Base-by-base conservation (phyloP, 2,888 invertebrate genomes). In the Tortricodes alternella region DNA sequence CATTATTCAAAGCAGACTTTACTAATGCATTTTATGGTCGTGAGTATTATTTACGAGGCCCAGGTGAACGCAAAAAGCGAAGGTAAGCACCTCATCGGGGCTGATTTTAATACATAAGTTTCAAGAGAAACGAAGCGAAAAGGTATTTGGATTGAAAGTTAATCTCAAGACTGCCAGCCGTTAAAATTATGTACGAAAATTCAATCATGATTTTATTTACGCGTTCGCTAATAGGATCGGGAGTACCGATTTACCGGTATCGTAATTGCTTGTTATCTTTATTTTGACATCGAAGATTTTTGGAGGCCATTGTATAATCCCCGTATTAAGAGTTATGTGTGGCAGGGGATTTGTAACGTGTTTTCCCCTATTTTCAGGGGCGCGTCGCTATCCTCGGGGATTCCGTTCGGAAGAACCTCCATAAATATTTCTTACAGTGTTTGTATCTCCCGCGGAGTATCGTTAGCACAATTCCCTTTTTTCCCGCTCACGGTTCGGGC, bases 391-490 rank as follows among this genome's bases (percentile, higher is more conserved):
- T 80, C 87, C 85, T 77, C 70, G 62, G 82, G 87, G 88, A 86
- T 86, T 87, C 80, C 75, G 80, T 80, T 82, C 77, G 81, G 84
- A 89, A 89, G 89, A 89, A 87, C 89, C 88, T 83, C 89, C 89
- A 89, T 89, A 89, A 89, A 89, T 89, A 89, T 89, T 88, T 89
- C 88, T 89, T 86, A 85, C 80, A 85, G 85, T 87, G 83, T 89
- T 89, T 89, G 89, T 89, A 86, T 86, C 86, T 85, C 85, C 88
- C 89, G 85, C 74, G 80, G 89, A 85, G 89, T 82, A 87, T 88
- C 88, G 87, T 89, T 87, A 89, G 83, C 80, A 78, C 82, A 79
- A 78, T 83, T 74, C 73, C 67, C 74, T 81, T 86, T 83, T 86
- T 87, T 80, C 68, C 68, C 66, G 64, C 61, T 65, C 68, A 66